Conservation (phyloP, 2,797 vertebrate species). For the Ceryle rudis region DNA sequence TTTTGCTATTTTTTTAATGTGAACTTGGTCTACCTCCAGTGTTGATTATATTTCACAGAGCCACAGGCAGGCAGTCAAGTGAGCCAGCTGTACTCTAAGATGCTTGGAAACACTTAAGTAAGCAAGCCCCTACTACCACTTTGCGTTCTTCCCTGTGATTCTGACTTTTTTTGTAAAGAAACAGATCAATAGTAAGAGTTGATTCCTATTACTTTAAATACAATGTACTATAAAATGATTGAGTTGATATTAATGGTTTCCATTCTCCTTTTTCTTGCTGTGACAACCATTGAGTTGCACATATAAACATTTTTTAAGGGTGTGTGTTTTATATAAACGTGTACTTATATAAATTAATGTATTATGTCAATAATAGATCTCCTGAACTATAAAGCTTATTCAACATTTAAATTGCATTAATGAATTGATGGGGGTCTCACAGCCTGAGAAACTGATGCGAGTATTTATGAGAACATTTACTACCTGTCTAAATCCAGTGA, state of each 20-base stretch:
- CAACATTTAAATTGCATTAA: not conserved
- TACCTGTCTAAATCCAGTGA: not conserved
- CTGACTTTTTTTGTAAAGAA: not conserved
- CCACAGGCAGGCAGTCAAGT: not conserved
- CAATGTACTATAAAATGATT: not conserved
- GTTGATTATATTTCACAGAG: not conserved
- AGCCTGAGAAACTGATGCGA: not conserved
- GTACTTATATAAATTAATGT: not conserved
- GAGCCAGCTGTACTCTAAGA: not conserved
- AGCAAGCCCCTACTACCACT: not conserved
- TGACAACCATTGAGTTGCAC: not conserved
- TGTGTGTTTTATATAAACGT: not conserved
- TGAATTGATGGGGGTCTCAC: not conserved
- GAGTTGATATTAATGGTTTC: not conserved
- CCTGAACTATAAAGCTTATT: not conserved
- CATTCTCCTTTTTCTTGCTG: not conserved
- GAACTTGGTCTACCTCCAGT: not conserved
- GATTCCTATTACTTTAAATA: not conserved
- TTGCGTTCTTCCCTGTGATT: not conserved
- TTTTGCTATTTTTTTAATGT: not conserved
- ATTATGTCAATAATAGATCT: not conserved
- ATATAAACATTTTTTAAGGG: not conserved
- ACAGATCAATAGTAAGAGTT: not conserved
- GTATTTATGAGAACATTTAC: not conserved
- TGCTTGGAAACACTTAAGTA: not conserved